Conservation (phyloP, 2,797 vertebrate genomes). For the Acanthopagrus latus region DNA sequence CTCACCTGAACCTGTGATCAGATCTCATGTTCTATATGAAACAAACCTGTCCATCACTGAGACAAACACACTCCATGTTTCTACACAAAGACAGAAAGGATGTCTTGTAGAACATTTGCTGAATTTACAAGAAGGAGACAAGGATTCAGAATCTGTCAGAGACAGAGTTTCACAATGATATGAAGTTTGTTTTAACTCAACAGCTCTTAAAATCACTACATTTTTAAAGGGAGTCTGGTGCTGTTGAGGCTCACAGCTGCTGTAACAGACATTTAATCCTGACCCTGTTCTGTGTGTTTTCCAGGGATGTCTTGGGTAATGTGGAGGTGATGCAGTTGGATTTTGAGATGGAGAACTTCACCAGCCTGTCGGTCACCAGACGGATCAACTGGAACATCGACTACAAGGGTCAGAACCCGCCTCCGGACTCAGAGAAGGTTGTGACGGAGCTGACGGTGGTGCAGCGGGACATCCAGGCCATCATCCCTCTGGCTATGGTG, state of each 20-base stretch:
- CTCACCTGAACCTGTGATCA: too few relatives aligned
- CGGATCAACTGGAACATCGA: constrained; percentile 99
- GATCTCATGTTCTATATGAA: too few relatives aligned
- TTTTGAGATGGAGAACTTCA: constrained; percentile 99
- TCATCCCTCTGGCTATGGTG: constrained; percentile 98
- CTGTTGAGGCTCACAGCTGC: not conserved
- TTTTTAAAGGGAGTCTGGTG: too few relatives aligned
- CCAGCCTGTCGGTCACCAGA: constrained; percentile 97
- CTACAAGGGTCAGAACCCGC: constrained; percentile 91
- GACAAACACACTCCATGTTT: too few relatives aligned
- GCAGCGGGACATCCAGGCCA: constrained; percentile 96
- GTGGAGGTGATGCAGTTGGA: constrained; percentile 97
- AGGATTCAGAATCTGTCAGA: too few relatives aligned
- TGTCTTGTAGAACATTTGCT: too few relatives aligned
- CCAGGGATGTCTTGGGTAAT: constrained; percentile 87
- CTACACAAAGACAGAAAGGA: too few relatives aligned
- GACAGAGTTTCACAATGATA: too few relatives aligned
- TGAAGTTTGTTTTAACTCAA: too few relatives aligned
- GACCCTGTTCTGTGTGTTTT: not conserved
- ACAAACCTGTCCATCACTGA: too few relatives aligned
- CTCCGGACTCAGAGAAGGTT: constrained; percentile 93
- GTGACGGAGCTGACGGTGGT: constrained; percentile 97
- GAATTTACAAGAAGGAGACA: too few relatives aligned
- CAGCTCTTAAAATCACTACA: too few relatives aligned
- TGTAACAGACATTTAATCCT: not conserved